phyloP scores from a whole-genome alignment of 1,140 invertebrate species.

The Drosophila saltans region DNA sequence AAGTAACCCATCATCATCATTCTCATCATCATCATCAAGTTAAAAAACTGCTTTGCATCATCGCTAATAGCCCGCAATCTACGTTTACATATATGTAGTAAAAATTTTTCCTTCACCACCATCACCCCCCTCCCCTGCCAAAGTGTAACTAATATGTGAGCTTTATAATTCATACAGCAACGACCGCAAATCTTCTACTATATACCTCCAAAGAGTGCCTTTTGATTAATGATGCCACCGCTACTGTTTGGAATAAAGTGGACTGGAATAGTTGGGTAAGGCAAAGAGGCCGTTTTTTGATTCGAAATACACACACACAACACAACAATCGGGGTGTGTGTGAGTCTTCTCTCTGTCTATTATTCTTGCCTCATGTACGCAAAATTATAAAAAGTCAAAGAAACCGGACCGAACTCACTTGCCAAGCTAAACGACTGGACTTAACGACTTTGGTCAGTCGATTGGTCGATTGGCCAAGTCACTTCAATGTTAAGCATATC shows the following conservation, averaged over 20 bases:
- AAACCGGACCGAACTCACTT: constrained; percentile 4
- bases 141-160: constrained; percentile 74
- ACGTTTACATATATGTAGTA: constrained; percentile 17
- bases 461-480: constrained; percentile 38
- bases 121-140: constrained; percentile 9
- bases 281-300: constrained; percentile 48
- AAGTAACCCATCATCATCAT: constrained; percentile 33
- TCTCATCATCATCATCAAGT: constrained; percentile 25
- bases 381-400: constrained; percentile 9
- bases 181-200: constrained; percentile 5
- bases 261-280: neutral
- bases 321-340: constrained; percentile 49
- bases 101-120: constrained; percentile 27
- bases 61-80: constrained; percentile 44
- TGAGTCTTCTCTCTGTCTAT: neutral
- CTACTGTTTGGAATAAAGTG: constrained; percentile 56
- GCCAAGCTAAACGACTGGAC: constrained; percentile 60
- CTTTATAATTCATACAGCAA: constrained; percentile 20
- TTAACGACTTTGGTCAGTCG: constrained; percentile 56
- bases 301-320: constrained; percentile 54
- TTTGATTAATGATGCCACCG: constrained; percentile 73
- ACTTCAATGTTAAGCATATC: constrained; percentile 58
- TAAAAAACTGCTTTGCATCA: constrained; percentile 52
- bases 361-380: constrained; percentile 18
- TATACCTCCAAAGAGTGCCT: constrained; percentile 41